phyloP scores from a whole-genome alignment of 2,888 invertebrate species.

The Eristalinus aeneus region DNA sequence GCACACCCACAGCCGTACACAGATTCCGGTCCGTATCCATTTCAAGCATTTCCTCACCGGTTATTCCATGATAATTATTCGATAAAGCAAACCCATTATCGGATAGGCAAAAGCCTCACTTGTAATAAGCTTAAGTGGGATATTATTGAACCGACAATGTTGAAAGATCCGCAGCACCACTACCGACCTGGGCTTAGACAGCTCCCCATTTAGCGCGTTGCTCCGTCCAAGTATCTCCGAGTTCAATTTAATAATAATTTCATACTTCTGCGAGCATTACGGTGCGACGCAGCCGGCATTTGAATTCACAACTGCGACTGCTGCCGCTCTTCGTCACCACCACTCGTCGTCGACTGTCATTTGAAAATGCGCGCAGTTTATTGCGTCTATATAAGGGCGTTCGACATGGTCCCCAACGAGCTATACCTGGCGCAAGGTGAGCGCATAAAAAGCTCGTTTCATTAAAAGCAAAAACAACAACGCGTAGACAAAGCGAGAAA shows the following conservation, averaged over 20 bases:
- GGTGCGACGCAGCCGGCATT: constrained; percentile 7
- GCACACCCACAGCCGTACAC: background rate
- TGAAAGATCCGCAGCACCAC: background rate
- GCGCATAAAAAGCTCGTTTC: constrained; percentile 45
- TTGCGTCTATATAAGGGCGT: background rate
- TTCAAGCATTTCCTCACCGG: background rate
- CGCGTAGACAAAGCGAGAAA: background rate
- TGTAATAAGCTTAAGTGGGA: constrained; percentile 33
- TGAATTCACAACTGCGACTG: constrained; percentile 37
- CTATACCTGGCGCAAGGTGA: constrained; percentile 37
- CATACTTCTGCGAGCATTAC: constrained; percentile 26
- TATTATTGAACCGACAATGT: constrained; percentile 8
- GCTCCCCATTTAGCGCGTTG: background rate
- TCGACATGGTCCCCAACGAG: constrained; percentile 27
- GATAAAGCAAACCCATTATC: constrained; percentile 22
- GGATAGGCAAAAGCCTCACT: background rate
- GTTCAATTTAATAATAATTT: constrained; percentile 44
- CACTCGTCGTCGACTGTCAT: background rate
- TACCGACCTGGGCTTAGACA: background rate
- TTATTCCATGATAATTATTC: constrained; percentile 19
- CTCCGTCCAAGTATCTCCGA: background rate
- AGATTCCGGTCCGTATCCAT: background rate
- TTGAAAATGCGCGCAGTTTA: background rate
- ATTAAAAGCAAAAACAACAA: constrained; percentile 8
- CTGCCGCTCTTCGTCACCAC: background rate